Base-by-base conservation (phyloP, 2,888 invertebrate species). In the Willowsia nigromaculata region DNA sequence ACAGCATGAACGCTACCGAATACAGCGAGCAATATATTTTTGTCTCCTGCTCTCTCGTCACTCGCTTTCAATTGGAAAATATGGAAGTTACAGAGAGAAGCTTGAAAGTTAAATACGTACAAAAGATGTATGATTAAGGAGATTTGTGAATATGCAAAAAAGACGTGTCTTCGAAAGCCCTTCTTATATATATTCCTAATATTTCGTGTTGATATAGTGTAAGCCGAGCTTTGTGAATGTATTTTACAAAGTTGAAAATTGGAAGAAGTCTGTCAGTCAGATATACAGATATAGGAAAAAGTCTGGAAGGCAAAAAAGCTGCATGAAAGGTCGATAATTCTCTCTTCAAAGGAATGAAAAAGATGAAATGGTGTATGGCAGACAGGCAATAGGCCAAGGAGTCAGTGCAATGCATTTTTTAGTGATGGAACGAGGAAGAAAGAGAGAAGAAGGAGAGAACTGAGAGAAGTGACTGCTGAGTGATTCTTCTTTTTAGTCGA, bases 271-370 rank as follows among this genome's bases (percentile, higher is more conserved):
- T 59, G 59, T 80, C 80, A 59, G 80, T 59, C 80, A 80, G 50
- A 80, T 25, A 78, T 78, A 33, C 33, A 74, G 33, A n/a, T n/a
- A n/a, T n/a, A n/a, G n/a, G n/a, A 43, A 74, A 76, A 80, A 80
- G 80, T 80, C 80, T 80, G 22, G 25, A 22, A 81, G 81, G 86
- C 68, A 81, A 87, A 80, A 85, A 87, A 87, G 81, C 88, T 88
- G 80, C 80, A 80, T 80, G 88, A 88, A 88, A 88, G 82, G 82
- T 88, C 83, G 88, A 83, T 88, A 88, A 88, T 88, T 88, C 88
- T 71, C 88, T 71, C 71, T 81, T 87, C 43, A 87, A 80, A 80
- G 86, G 85, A 85, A 86, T 86, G 80, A 65, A 59, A 78, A 80
- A 80, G 80, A 80, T 78, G 68, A 86, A 86, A 86, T 78, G 85